These are phyloP conservation scores for Mustela lutreola DNA, from an alignment of 2,113 vertebrate genomes.

Conservation along the genomic window DNA sequence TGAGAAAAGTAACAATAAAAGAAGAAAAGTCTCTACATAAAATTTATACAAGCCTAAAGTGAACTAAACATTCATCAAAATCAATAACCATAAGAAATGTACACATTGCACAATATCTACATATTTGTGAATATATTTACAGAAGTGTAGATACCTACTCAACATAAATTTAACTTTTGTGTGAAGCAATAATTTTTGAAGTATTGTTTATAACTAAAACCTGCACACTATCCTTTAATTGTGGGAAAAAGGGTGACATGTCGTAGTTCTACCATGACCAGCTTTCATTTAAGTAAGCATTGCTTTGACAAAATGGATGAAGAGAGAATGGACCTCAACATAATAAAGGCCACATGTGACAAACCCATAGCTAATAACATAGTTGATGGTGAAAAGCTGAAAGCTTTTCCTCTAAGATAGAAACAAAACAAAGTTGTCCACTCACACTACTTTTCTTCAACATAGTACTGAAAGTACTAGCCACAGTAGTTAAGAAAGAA, in stretches of 20 bases:
- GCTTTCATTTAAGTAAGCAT: background rate
- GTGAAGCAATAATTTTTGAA: background rate
- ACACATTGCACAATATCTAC: background rate
- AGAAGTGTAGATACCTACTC: background rate
- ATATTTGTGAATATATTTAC: background rate
- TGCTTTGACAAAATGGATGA: background rate
- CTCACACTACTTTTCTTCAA: background rate
- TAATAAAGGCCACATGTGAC: background rate
- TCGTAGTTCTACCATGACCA: background rate
- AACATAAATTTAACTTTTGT: background rate
- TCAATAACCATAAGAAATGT: background rate
- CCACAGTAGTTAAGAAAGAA: background rate
- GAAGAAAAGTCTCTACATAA: background rate
- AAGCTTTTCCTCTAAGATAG: background rate
- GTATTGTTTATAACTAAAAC: background rate
- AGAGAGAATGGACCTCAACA: background rate
- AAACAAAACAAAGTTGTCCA: background rate
- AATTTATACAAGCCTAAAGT: background rate
- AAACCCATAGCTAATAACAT: background rate
- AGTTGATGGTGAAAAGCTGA: background rate
- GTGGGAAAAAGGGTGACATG: background rate
- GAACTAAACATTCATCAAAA: background rate
- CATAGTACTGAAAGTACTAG: background rate
- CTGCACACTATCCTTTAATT: background rate
- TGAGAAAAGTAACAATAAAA: background rate